Evolutionary conservation across 2,113 vertebrate genomes (phyloP).

Genomic region (Amblyornis subalaris): DNA sequence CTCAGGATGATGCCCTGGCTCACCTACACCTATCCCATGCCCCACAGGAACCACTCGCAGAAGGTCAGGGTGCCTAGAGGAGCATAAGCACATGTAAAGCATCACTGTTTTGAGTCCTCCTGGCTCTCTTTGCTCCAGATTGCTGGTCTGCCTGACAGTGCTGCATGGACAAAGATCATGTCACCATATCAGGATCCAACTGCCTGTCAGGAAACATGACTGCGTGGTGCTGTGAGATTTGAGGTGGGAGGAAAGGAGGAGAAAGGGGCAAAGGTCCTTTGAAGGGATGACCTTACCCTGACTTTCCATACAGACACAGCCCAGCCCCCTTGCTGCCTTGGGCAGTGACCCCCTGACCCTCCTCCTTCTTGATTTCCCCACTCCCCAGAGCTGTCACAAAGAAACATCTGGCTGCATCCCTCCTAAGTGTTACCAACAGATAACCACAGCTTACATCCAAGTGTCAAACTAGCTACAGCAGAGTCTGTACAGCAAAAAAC

Average conservation of each 20-base stretch:
- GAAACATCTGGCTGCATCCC: not conserved
- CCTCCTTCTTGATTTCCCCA: not conserved
- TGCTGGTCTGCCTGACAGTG: not conserved
- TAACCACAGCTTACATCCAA: not conserved
- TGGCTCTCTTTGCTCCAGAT: not conserved
- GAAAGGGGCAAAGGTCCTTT: not conserved
- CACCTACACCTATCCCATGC: not conserved
- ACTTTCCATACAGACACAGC: not conserved
- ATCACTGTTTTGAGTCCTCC: not conserved
- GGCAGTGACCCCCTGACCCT: not conserved
- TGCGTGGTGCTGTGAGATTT: not conserved
- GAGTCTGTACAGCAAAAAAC: accelerated
- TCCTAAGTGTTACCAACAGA: not conserved
- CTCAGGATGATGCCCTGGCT: not conserved
- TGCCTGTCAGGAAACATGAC: not conserved
- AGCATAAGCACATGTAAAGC: not conserved
- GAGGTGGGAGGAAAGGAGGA: not conserved
- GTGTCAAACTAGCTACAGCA: not conserved
- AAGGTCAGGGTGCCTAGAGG: not conserved
- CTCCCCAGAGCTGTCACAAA: not conserved
- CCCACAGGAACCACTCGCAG: not conserved
- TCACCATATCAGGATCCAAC: not conserved
- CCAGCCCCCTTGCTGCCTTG: not conserved
- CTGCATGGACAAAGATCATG: not conserved
- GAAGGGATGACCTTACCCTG: not conserved